These are phyloP conservation scores for Machimus rusticus DNA, from an alignment of 2,888 invertebrate species.

Conservation along the genomic window DNA sequence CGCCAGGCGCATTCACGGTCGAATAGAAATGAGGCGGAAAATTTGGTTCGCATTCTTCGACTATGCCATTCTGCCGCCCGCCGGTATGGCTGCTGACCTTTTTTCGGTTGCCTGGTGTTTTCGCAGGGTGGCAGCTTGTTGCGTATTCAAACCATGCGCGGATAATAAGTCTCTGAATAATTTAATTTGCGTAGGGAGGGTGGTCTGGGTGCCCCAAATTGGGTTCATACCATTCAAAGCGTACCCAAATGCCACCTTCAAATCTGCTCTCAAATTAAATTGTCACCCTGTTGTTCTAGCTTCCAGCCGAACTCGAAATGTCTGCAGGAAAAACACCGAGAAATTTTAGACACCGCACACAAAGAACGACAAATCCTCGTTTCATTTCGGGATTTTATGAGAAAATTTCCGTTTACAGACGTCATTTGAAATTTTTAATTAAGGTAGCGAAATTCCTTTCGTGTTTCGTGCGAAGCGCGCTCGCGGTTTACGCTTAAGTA, in stretches of 20 bases:
- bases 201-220: background rate
- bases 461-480: background rate
- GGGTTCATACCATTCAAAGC: slow-evolving; percentile 26
- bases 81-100: background rate
- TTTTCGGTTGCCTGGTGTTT: background rate
- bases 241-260: slow-evolving; percentile 24
- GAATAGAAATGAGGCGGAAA: background rate
- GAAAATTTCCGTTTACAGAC: background rate
- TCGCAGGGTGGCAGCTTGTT: background rate
- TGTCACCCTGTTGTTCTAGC: slow-evolving; percentile 34
- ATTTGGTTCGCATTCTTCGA: background rate
- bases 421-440: slow-evolving; percentile 18
- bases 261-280: slow-evolving; percentile 26
- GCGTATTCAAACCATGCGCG: slow-evolving; percentile 17
- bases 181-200: slow-evolving; percentile 13
- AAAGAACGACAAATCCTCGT: background rate
- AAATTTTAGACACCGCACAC: background rate
- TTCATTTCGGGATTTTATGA: slow-evolving; percentile 21
- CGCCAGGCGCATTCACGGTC: background rate
- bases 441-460: background rate
- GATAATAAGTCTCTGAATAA: slow-evolving; percentile 38
- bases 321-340: background rate
- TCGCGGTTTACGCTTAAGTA: background rate
- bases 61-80: background rate
- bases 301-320: slow-evolving; percentile 8